phyloP scores from a whole-genome alignment of 2,113 vertebrate species.

The Formicarius rufipectus region DNA sequence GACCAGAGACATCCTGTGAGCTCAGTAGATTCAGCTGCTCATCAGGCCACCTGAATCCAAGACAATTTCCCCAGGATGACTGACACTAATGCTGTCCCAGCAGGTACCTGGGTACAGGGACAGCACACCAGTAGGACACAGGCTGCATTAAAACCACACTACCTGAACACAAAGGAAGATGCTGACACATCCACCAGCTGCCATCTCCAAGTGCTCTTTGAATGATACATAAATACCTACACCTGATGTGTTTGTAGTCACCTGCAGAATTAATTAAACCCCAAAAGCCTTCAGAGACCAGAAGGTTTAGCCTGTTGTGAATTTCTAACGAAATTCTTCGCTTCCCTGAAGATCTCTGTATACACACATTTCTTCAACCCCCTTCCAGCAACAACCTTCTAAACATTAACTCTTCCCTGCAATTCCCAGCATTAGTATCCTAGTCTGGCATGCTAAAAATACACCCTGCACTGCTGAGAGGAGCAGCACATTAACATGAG shows the following conservation, averaged over 20 bases:
- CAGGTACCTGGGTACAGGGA: background rate
- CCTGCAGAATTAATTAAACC: conserved; percentile 10
- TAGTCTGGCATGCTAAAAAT: background rate
- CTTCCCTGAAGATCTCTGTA: background rate
- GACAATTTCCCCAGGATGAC: background rate
- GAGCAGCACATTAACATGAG: background rate
- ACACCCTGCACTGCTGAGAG: background rate
- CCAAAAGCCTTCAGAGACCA: background rate
- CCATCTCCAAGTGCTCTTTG: background rate
- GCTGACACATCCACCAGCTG: background rate
- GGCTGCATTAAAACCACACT: background rate
- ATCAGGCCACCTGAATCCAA: background rate
- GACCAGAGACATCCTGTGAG: background rate
- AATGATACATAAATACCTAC: background rate
- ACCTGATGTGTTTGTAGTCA: background rate
- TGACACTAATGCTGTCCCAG: background rate
- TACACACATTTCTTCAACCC: background rate
- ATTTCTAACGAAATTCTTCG: background rate
- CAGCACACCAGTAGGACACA: background rate
- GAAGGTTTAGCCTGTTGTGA: background rate
- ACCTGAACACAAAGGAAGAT: background rate
- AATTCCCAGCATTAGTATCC: background rate
- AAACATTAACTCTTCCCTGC: background rate
- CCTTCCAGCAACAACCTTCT: background rate
- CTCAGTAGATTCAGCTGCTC: background rate